Evolutionary conservation across 2,113 vertebrate species (phyloP), one percentile per base, ranked within the genome.

Genomic region (Gymnorhina tibicen): DNA sequence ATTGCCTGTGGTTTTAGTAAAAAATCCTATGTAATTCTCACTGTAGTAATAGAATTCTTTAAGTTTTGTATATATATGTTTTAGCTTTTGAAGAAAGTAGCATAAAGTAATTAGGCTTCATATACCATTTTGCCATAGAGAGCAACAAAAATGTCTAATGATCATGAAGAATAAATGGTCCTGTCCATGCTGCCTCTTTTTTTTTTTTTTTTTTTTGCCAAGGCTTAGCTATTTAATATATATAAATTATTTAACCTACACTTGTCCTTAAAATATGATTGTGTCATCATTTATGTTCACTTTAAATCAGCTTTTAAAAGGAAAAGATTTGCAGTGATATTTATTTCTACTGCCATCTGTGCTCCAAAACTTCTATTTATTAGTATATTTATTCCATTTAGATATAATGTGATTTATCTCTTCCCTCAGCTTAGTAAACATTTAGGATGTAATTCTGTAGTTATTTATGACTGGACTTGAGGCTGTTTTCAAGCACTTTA

Each of bases 41-140:
- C 44, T 87, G 89, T 73, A 90, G 62, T 89, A 93, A 97, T 95
- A 97, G 96, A 98, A 96, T 90, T 92, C 91, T 89, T 93, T 92
- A 82, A 53, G 59, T 53, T 72, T 42, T 69, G 6, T 35, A 28
- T 11, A 11, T 44, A 9, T 20, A 6, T 37, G 7, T 95, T 97
- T 97, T 96, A 94, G 94, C 96, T 97, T 98, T 97, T 80, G 42
- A 95, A 95, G 92, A 96, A 97, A 79, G 35, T 68, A 70, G 56
- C 91, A 89, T 96, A 89, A 97, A 97, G 89, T 93, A 92, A 91
- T 98, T 96, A 97, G 42, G 37, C n/a, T 42, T 93, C 69, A 30
- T 72, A 66, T 63, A 93, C 52, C 55, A 42, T 18, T 87, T 59
- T 89, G 93, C 89, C 78, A 87, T 52, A 91, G 93, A 93, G 42